Evolutionary conservation across 2,888 invertebrate genomes (phyloP), one percentile per base, ranked within the genome.

Genomic region (Cantharis lateralis): DNA sequence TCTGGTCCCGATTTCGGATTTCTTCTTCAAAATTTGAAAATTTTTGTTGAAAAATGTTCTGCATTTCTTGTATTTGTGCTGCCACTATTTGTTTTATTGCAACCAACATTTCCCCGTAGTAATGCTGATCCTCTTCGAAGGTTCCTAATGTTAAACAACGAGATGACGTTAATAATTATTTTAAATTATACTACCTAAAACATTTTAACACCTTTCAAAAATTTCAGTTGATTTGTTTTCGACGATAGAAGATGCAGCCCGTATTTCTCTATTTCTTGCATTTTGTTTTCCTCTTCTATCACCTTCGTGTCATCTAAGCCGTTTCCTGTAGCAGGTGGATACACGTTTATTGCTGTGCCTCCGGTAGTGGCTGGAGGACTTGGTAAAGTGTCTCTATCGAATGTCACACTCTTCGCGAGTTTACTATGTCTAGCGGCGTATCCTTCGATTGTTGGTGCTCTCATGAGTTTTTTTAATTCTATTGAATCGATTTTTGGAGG

Each of bases 401-500:
- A 96, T 79, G 96, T 96, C 80, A 96, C 96, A 88, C 96, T 95
- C 90, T 96, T 96, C 71, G 95, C 91, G 87, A 96, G 92, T 88
- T 96, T 96, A 80, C 95, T 94, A 89, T 96, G 96, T 85, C 96
- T 91, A 71, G 95, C 96, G 77, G 95, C 96, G 88, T 95, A 96
- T 78, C 96, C 96, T 90, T 96, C 96, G 83, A 96, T 90, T 77
- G 96, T 96, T 79, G 95, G 96, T 26, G 95, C 95, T 84, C 93
- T 90, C 89, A 95, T 93, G 78, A 96, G 89, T 85, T 91, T 93
- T 82, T 91, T 91, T 74, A 94, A 89, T 85, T 94, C 93, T 78
- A 90, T 89, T 5, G 89, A 91, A 82, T 87, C 87, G 28, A 85
- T 81, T 72, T 84, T 85, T 62, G 86, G 84, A 5, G 87, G 85